Conservation (phyloP, 2,888 invertebrate species). For the Caenorhabditis sp. region DNA sequence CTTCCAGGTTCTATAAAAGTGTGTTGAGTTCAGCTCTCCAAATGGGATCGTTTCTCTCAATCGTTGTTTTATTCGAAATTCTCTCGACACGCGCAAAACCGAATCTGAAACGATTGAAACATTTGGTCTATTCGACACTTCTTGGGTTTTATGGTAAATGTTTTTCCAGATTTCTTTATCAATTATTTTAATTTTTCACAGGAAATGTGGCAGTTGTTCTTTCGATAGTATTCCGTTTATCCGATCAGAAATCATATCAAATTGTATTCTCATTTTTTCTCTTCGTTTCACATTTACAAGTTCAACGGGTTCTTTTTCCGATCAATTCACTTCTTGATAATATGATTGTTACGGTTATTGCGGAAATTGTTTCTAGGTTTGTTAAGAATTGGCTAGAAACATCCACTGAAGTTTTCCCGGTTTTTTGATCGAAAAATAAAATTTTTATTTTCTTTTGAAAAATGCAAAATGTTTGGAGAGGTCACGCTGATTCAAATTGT, state of each 20-base stretch:
- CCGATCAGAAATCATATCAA: conserved; percentile 54
- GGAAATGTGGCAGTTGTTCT: conserved; percentile 65
- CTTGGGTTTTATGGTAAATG: conserved; percentile 60
- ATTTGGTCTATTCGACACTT: conserved; percentile 40
- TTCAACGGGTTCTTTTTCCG: conserved; percentile 47
- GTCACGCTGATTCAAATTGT: no score
- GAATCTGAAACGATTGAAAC: not conserved
- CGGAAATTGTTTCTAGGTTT: not conserved
- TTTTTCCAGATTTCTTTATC: not conserved
- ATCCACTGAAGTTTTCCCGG: not conserved
- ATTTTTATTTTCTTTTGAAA: not conserved
- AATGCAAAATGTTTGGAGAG: no score
- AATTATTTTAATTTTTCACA: conserved; percentile 15
- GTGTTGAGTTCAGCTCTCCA: conserved; percentile 33
- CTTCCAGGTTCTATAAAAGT: conserved; percentile 49
- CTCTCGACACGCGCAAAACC: conserved; percentile 1
- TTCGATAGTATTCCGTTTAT: conserved; percentile 63
- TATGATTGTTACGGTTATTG: not conserved
- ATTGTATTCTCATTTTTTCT: conserved; percentile 66
- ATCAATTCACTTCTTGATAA: not conserved
- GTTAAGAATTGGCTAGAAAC: not conserved
- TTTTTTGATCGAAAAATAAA: not conserved
- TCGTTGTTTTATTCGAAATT: conserved; percentile 24
- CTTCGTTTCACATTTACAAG: conserved; percentile 68
- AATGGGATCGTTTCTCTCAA: conserved; percentile 28